phyloP scores from a whole-genome alignment of 2,797 vertebrate species.

The Chaetodon trifasciatus region DNA sequence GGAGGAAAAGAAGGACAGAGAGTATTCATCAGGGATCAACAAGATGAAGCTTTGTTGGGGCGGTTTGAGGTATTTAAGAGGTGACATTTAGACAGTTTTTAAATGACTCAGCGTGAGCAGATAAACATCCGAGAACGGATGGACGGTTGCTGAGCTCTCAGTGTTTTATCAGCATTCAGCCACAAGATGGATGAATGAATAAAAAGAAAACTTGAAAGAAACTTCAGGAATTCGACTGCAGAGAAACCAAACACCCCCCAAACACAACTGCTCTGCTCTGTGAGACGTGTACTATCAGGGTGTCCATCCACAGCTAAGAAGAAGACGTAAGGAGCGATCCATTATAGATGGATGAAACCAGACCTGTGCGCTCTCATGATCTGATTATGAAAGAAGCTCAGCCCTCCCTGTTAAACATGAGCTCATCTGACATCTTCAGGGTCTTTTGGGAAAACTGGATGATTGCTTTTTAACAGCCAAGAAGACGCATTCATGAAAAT shows the following conservation, averaged over 20 bases:
- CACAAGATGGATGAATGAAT: too few species aligned
- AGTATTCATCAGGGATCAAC: not conserved
- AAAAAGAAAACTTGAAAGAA: too few species aligned
- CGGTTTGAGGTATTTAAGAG: too few species aligned
- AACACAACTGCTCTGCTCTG: too few species aligned
- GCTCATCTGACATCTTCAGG: not conserved
- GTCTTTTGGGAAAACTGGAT: not conserved
- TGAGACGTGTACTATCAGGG: not conserved
- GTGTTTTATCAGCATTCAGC: too few species aligned
- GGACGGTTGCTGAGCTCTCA: too few species aligned
- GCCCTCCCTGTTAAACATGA: not conserved
- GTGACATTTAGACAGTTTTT: not conserved
- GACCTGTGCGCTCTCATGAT: not conserved
- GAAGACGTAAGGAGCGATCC: too few species aligned
- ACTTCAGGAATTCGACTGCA: too few species aligned
- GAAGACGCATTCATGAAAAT: not conserved
- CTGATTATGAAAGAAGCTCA: not conserved
- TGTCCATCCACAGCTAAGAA: too few species aligned
- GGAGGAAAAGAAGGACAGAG: not conserved
- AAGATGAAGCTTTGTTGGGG: too few species aligned
- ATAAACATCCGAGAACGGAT: too few species aligned
- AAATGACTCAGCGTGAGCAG: not conserved
- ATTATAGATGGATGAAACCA: not conserved
- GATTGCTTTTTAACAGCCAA: not conserved
- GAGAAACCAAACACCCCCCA: too few species aligned